Percentiles rank a stretch among this genome's conserved stretches.
phyloP scores from a whole-genome alignment of 2,888 invertebrate species.

The Nebria salina region DNA sequence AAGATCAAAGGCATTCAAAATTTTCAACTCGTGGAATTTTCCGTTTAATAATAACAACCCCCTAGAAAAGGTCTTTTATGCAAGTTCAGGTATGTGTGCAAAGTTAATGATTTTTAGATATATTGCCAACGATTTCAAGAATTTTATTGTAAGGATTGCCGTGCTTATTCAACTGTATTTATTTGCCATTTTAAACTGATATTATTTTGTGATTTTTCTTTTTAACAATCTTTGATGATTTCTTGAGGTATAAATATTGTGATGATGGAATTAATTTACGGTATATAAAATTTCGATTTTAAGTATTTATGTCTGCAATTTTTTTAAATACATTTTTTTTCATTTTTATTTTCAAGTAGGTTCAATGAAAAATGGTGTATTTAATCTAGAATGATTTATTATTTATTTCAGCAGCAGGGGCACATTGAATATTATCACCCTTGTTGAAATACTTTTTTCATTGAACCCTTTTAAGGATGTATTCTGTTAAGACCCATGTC shows the following conservation, averaged over 20 bases:
- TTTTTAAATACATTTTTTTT: no score
- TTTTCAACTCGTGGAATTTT: background rate
- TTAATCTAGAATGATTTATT: background rate
- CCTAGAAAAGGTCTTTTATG: background rate
- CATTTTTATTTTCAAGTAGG: no score
- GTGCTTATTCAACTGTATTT: conserved; percentile 7
- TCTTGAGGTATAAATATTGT: no score
- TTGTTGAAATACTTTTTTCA: background rate
- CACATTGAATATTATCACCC: background rate
- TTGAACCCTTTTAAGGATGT: background rate
- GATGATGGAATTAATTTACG: no score
- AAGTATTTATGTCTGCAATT: no score
- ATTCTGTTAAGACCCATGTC: background rate
- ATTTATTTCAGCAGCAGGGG: conserved; percentile 20
- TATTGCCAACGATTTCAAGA: background rate
- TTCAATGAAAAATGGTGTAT: no score
- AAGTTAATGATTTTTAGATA: conserved; percentile 15
- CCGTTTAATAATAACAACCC: background rate
- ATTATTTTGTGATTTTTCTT: background rate
- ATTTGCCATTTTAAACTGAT: background rate
- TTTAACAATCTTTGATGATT: background rate
- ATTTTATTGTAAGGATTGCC: background rate
- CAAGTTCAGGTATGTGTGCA: conserved; percentile 13
- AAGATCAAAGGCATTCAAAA: conserved; percentile 16
- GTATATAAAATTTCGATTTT: no score